Base-by-base conservation (phyloP, 2,797 vertebrate genomes). In the Enteromius anoplus region DNA sequence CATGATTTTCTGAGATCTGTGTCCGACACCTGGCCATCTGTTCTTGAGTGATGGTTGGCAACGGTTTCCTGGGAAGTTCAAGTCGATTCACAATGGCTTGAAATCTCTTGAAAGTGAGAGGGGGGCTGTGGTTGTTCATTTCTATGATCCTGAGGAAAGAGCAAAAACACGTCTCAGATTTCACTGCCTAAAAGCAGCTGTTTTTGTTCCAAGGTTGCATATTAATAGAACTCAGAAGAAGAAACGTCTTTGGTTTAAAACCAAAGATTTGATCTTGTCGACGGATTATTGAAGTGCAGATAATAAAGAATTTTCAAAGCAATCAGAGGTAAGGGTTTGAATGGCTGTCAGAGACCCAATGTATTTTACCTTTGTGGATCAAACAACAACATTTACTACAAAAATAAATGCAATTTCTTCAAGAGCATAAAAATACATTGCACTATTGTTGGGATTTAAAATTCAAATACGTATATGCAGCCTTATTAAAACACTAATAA, bases 101-200 rank as follows among this genome's bases (percentile, higher is more conserved):
- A 88, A 99, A 99, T 37, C 97, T 96, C 92, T 99, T 99, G 91
- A 99, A 99, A 80, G 98, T 99, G 84, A 99, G 95, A 0, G 98
- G 98, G 15, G 97, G 96, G 84, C 95, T 97, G 93, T 96, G 97
- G 88, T 96, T 98, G 82, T 99, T 99, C 92, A 97, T 94, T 89
- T 99, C 97, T 23, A 99, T 97, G 90, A 99, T 96, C 93, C 98
- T 99, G 92, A 45, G 87, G 32, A 19, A 51, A 29, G 55, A 55
- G 75, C 1, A 70, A n/a, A 82, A 72, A 15, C 55, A 72, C 0
- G 2, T 21, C 19, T 47, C 2, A 10, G 55, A 49, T 64, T 64
- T 32, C 17, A 85, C 60, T 51, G 19, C 69, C 19, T 65, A 11
- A 51, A 60, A 49, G 10, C 23, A 26, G 40, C 45, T 78, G 9